Evolutionary conservation across 2,113 vertebrate species (phyloP).

Genomic region (Megaptera novaeangliae): DNA sequence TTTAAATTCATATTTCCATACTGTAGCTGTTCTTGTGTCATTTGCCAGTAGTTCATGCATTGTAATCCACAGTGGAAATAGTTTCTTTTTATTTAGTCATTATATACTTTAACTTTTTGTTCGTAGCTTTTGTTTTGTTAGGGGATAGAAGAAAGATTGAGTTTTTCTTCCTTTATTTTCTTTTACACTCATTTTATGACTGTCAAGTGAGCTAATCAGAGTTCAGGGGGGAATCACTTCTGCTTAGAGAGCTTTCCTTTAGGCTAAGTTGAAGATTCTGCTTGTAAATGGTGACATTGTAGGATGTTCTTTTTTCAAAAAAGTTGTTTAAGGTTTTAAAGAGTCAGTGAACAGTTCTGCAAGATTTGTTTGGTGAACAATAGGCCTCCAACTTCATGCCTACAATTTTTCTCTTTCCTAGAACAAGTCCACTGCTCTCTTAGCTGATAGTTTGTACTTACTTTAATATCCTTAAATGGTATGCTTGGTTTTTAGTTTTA

Average conservation of each 20-base stretch:
- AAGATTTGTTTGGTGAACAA: background rate
- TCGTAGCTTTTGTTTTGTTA: conserved; percentile 5
- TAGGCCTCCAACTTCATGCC: background rate
- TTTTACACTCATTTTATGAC: background rate
- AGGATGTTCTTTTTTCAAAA: background rate
- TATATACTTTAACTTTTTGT: background rate
- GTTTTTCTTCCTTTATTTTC: background rate
- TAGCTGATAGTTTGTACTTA: background rate
- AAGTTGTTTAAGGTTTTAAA: background rate
- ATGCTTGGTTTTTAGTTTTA: background rate
- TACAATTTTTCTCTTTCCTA: background rate
- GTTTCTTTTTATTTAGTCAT: background rate
- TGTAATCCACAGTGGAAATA: background rate
- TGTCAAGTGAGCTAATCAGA: background rate
- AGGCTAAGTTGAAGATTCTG: background rate
- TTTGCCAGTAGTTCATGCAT: background rate
- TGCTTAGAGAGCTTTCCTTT: background rate
- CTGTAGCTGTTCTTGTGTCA: background rate
- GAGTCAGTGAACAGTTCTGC: background rate
- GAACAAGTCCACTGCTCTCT: background rate
- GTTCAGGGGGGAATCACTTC: background rate
- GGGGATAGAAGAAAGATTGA: background rate
- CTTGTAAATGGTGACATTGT: background rate
- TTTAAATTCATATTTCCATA: background rate
- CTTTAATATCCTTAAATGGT: background rate